phyloP scores from a whole-genome alignment of 2,113 vertebrate species.

The Cheirogaleus medius region DNA sequence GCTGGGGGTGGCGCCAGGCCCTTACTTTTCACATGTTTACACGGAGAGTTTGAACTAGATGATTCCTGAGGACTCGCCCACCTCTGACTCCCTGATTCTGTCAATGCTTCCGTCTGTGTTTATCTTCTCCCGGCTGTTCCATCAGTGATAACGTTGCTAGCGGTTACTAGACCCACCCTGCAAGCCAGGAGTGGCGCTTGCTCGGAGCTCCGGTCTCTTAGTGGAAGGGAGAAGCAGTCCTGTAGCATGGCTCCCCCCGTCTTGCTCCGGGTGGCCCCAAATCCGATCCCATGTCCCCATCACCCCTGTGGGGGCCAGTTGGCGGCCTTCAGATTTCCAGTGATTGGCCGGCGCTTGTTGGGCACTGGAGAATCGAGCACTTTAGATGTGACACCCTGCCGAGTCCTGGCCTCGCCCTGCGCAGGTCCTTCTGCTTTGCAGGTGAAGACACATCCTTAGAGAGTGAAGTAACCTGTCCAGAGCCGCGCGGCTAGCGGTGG shows the following conservation, averaged over 20 bases:
- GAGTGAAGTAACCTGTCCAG: neutral
- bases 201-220: neutral
- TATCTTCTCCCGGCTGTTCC: neutral
- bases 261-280: neutral
- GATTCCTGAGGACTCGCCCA: no score
- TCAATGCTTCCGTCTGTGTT: neutral
- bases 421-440: neutral
- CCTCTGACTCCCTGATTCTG: neutral
- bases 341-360: neutral
- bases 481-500: neutral
- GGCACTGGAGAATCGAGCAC: no score
- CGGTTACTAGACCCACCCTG: neutral
- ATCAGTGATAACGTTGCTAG: neutral
- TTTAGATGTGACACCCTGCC: neutral
- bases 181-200: neutral
- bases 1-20: no score
- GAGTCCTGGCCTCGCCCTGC: no score
- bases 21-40: neutral
- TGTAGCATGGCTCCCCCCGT: neutral
- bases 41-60: neutral
- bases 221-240: neutral
- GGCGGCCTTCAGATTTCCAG: no score
- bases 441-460: neutral
- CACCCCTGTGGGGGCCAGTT: neutral
- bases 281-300: no score